Evolutionary conservation across 2,888 invertebrate species (phyloP), one percentile per base, ranked within the genome.

Genomic region (Chrysopilus asiliformis): DNA sequence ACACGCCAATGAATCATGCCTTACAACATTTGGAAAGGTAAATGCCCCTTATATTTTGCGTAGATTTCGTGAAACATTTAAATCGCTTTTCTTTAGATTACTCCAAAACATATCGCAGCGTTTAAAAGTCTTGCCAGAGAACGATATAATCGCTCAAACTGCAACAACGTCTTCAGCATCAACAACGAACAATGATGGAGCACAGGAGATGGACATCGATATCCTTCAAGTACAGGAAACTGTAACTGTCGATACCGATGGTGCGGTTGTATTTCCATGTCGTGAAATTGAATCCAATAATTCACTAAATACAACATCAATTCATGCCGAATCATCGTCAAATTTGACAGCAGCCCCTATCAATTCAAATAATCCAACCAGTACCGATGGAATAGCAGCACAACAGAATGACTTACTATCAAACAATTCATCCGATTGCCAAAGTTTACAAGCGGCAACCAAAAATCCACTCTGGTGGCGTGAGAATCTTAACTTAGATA

Each of bases 21-120:
- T 65, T 87, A 43, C 69, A 70, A 36, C 87, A 90, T 56, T 64
- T 90, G 33, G 72, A 77, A 54, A 70, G 68, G 74, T 74, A 57
- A 39, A 57, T 73, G 2, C 15, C 31, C 10, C n/a, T n/a, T n/a
- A n/a, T n/a, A n/a, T n/a, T n/a, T 25, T 46, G 52, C n/a, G n/a
- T n/a, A n/a, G n/a, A n/a, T n/a, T n/a, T n/a, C n/a, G n/a, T n/a
- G n/a, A n/a, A n/a, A n/a, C n/a, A n/a, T n/a, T 32, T 58, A 51
- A 45, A 46, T 53, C 10, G 51, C 52, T 10, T 45, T 17, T 26
- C 41, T 42, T 3, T 47, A 70, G 70, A 53, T 55, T 78, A 42
- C 56, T 78, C 14, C 68, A 72, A 53, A 68, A 67, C 40, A 64
- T 74, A 14, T 71, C 67, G 39, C 65, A 61, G 41, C 66, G 70